phyloP scores from a whole-genome alignment of 1,140 invertebrate species.

The Limonius californicus region DNA sequence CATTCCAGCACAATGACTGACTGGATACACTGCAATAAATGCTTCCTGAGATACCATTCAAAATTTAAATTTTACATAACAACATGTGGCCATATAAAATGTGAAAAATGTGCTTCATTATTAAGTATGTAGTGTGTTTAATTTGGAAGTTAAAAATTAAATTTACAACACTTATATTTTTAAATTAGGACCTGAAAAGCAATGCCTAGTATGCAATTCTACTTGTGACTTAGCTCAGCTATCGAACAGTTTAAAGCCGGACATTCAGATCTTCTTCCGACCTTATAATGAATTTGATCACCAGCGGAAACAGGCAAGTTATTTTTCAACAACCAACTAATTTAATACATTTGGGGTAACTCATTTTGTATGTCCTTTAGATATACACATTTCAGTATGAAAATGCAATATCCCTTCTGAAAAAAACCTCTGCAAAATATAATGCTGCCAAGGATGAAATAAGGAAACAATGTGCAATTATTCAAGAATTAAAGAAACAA shows the following conservation, averaged over 20 bases:
- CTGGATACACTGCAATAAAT: slow-evolving; percentile 41
- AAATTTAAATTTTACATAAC: slow-evolving; percentile 32
- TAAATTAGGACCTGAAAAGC: no score
- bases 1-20: slow-evolving; percentile 29
- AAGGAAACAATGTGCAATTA: slow-evolving; percentile 5
- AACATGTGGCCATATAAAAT: slow-evolving; percentile 39
- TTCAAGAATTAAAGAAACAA: slow-evolving; percentile 10
- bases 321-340: background rate
- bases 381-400: background rate
- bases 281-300: background rate
- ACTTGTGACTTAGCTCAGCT: background rate
- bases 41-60: slow-evolving; percentile 23
- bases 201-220: slow-evolving; percentile 23
- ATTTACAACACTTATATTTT: no score
- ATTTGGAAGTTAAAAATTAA: no score
- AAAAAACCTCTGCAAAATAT: background rate
- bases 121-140: slow-evolving; percentile 33
- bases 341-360: no score
- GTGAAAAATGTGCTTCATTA: slow-evolving; percentile 29
- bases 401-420: background rate
- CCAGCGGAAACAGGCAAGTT: background rate
- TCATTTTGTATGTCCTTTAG: no score
- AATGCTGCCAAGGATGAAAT: slow-evolving; percentile 2
- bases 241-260: background rate
- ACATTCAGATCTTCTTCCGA: background rate